A percentile compares a stretch with the other conserved stretches of the same genome.
Evolutionary conservation across 1,140 invertebrate genomes (phyloP).

Genomic region (Drosophila erecta): DNA sequence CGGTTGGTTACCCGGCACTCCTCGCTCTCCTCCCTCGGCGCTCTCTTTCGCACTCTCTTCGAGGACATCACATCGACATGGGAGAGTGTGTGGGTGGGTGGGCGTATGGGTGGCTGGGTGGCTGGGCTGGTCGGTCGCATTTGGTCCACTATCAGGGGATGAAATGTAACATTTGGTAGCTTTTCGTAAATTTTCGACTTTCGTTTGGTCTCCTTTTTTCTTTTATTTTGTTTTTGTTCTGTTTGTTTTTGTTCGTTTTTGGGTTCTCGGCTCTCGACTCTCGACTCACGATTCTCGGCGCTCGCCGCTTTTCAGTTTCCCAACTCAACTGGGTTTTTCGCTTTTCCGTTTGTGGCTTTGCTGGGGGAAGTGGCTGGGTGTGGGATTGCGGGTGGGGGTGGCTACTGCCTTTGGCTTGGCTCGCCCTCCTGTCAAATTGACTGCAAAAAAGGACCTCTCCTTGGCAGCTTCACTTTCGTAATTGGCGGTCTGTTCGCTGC

Average conservation of each 20-base stretch:
- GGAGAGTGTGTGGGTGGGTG: conserved; percentile 5
- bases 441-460: conserved; percentile 83
- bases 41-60: conserved; percentile 6
- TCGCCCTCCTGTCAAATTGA: conserved; percentile 80
- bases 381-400: conserved; percentile 17
- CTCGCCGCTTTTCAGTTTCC: conserved; percentile 32
- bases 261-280: conserved; percentile 2
- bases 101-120: conserved; percentile 19
- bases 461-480: conserved; percentile 84
- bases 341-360: conserved; percentile 52
- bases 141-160: conserved; percentile 62
- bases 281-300: conserved; percentile 1
- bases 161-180: conserved; percentile 83
- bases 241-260: conserved; percentile 68
- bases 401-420: conserved; percentile 76
- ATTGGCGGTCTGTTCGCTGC: conserved; percentile 81
- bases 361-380: conserved; percentile 12
- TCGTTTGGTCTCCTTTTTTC: conserved; percentile 70
- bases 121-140: conserved; percentile 6
- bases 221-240: conserved; percentile 38
- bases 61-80: background rate
- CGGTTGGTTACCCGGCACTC: conserved; percentile 78
- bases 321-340: conserved; percentile 33
- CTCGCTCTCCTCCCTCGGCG: conserved; percentile 10
- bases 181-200: conserved; percentile 84